phyloP scores from a whole-genome alignment of 2,888 invertebrate species.

The Diaphora mendica region DNA sequence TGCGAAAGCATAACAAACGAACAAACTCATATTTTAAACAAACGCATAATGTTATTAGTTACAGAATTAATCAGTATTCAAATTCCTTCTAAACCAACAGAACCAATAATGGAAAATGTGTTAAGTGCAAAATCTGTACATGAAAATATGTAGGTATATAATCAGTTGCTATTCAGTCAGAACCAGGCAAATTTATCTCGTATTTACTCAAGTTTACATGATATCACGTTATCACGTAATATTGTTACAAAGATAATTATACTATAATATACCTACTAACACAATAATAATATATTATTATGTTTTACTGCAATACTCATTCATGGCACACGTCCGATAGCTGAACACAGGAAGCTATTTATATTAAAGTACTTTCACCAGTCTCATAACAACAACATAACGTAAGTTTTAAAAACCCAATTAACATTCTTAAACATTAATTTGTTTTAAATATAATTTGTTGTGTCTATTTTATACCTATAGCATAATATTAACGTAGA shows the following conservation, averaged over 20 bases:
- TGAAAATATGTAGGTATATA: background rate
- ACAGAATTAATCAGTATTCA: too few relatives aligned
- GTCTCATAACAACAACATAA: constrained; percentile 20
- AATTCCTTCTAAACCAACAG: too few relatives aligned
- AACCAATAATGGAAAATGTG: background rate
- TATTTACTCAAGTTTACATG: constrained; percentile 7
- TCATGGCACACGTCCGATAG: constrained; percentile 31
- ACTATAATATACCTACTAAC: background rate
- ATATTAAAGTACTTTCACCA: constrained; percentile 39
- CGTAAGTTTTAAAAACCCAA: constrained; percentile 34
- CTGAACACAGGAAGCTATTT: constrained; percentile 25
- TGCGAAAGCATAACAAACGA: too few relatives aligned
- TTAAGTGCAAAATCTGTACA: background rate
- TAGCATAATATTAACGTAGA: background rate
- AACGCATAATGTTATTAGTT: too few relatives aligned
- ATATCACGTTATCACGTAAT: background rate
- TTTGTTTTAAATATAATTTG: background rate
- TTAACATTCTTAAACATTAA: background rate
- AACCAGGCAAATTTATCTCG: constrained; percentile 10
- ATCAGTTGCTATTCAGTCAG: constrained; percentile 2
- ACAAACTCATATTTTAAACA: too few relatives aligned
- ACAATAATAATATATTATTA: too few relatives aligned
- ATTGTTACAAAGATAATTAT: constrained; percentile 1
- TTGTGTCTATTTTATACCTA: background rate
- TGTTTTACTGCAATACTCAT: constrained; percentile 1